Conservation (phyloP, 2,888 invertebrate species). For the Listrodromus nycthemerus region DNA sequence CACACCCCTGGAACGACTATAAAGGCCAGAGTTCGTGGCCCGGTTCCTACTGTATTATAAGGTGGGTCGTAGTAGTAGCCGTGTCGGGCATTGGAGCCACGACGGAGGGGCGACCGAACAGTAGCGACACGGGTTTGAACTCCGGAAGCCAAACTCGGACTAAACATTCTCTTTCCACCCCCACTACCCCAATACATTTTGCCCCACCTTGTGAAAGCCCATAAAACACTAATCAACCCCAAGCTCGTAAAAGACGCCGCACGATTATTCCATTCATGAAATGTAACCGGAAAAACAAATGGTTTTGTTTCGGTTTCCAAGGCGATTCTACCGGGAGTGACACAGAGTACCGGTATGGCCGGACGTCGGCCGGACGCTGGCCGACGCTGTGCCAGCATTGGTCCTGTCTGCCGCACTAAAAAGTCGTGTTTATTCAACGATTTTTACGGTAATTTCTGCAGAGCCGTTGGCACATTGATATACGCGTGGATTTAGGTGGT, state of each 20-base stretch:
- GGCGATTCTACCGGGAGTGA: background rate
- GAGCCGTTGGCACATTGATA: background rate
- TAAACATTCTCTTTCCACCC: background rate
- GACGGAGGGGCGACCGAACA: conserved; percentile 21
- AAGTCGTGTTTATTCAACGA: background rate
- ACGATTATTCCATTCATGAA: conserved; percentile 50
- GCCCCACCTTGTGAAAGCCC: conserved; percentile 24
- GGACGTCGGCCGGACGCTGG: background rate
- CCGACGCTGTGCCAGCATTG: background rate
- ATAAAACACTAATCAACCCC: conserved; percentile 42
- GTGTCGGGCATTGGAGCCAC: conserved; percentile 18
- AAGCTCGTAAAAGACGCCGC: conserved; percentile 14
- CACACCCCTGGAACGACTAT: conserved; percentile 60
- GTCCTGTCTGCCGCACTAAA: background rate
- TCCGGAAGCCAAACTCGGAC: conserved; percentile 48
- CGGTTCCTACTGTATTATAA: conserved; percentile 60
- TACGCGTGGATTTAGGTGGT: background rate
- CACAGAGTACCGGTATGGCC: background rate
- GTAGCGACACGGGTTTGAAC: conserved; percentile 57
- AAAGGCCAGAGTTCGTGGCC: conserved; percentile 77
- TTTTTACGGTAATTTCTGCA: background rate
- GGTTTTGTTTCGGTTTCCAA: background rate
- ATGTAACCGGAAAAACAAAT: background rate
- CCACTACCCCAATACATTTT: background rate
- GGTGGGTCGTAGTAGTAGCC: conserved; percentile 9